Percentiles rank a stretch among this genome's conserved stretches.
Evolutionary conservation across 2,113 vertebrate genomes (phyloP).

Genomic region (Nibea coibor): DNA sequence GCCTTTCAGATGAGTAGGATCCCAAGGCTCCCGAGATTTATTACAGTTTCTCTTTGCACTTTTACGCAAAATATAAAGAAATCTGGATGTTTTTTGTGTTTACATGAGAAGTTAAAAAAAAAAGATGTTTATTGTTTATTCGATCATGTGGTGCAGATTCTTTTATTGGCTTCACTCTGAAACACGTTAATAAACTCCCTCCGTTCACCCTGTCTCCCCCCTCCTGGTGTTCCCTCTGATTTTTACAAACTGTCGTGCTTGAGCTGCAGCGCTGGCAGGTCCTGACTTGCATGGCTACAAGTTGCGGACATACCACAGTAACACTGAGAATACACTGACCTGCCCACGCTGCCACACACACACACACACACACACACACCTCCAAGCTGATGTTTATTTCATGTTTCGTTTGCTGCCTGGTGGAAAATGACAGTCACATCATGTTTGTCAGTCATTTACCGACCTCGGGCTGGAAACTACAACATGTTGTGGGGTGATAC

Average conservation of each 20-base stretch:
- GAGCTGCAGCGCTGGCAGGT: conserved; percentile 48
- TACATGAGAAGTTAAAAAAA: not conserved
- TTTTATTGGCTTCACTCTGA: not conserved
- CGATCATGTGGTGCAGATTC: not conserved
- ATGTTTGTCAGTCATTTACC: conserved; percentile 47
- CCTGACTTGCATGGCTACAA: conserved; percentile 40
- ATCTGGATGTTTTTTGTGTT: not conserved
- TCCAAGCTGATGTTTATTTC: not conserved
- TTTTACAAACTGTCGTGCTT: not conserved
- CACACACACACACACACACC: no score
- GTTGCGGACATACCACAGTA: conserved; percentile 29
- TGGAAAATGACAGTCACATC: not conserved
- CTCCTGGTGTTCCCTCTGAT: not conserved
- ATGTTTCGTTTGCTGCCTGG: not conserved
- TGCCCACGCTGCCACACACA: not conserved
- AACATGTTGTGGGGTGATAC: not conserved
- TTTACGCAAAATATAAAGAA: not conserved
- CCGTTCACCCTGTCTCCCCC: not conserved
- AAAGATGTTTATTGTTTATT: no score
- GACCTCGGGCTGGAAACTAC: not conserved
- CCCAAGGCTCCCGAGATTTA: not conserved
- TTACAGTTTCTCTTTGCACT: not conserved
- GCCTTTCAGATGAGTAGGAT: not conserved
- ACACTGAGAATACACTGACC: conserved; percentile 5
- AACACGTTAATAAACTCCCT: not conserved